Percentiles rank a stretch among this genome's conserved stretches.
Evolutionary conservation across 2,797 vertebrate genomes (phyloP).

Genomic region (Limosa lapponica): DNA sequence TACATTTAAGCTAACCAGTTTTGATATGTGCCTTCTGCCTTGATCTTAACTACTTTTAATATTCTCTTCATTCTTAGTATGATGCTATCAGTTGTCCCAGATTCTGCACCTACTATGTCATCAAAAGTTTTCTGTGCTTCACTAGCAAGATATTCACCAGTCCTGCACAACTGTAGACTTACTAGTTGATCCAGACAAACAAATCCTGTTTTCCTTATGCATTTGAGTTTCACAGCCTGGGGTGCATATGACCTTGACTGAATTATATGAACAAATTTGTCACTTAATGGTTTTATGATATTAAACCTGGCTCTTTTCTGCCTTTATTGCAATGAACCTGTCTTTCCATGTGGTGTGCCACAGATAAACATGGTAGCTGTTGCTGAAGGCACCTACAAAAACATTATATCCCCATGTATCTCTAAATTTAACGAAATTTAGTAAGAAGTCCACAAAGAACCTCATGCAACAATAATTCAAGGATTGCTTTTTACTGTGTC

Average conservation of each 20-base stretch:
- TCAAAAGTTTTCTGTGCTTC: conserved; percentile 22
- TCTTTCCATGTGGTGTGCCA: neutral
- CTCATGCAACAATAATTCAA: neutral
- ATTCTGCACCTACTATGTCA: conserved; percentile 46
- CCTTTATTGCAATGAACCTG: neutral
- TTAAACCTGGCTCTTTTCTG: neutral
- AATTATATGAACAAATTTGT: conserved; percentile 11
- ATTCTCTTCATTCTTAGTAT: conserved; percentile 37
- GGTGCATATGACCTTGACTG: neutral
- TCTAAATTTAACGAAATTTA: neutral
- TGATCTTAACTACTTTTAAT: conserved; percentile 59
- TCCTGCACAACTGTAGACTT: neutral
- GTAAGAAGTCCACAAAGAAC: neutral
- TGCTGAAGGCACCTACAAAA: neutral
- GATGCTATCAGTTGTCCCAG: conserved; percentile 55
- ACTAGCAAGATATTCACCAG: neutral
- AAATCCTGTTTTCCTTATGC: neutral
- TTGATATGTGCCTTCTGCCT: conserved; percentile 20
- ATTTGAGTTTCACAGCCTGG: conserved; percentile 8
- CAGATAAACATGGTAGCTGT: neutral
- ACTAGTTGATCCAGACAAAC: neutral
- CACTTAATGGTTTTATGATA: neutral
- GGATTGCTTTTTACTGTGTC: neutral
- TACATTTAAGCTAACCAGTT: neutral
- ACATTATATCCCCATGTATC: neutral